Base-by-base conservation (phyloP, 2,888 invertebrate species). In the Luffia ferchaultella region DNA sequence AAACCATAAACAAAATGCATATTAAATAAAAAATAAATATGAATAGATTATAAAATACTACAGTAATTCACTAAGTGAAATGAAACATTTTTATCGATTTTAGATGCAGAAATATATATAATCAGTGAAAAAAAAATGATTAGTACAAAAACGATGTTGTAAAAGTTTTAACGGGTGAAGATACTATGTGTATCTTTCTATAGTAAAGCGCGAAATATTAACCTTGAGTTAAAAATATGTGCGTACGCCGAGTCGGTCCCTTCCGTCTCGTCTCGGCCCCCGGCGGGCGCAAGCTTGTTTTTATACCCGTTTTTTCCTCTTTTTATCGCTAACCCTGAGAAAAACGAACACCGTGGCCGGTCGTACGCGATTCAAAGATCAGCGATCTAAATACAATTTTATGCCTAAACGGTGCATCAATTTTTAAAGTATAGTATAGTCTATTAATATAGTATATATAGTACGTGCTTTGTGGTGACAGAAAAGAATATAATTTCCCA, bases 171-270 rank as follows among this genome's bases (percentile, higher is more conserved):
- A 30, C 12, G 5, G 30, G 30, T 30, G 30, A 30, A 30, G 30
- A 30, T 30, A 30, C 12, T 12, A 30, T 12, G 3, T 30, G 12
- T 30, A 30, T 30, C 5, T 12, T 7, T 12, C 30, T 30, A 30
- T 30, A 30, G 3, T 12, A 30, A 30, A 30, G 60, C 61, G 68
- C 67, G 61, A 70, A 67, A 67, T 61, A 61, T 61, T 64, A 70
- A 65, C 70, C 70, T 70, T 69, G 68, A 67, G 63, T 62, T 62
- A 61, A 60, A 67, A 67, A 67, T 70, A 64, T 64, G 67, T 62
- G 62, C 56, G 60, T 67, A 61, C 59, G 19, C 16, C 42, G 20
- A 19, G 43, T 48, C 49, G 19, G 30, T 12, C 30, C 5, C 30
- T 12, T 12, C 30, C 30, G 5, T 3, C 30, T 12, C 30, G 30